Conservation (phyloP, 2,888 invertebrate species). For the Melinopterus prodromus region DNA sequence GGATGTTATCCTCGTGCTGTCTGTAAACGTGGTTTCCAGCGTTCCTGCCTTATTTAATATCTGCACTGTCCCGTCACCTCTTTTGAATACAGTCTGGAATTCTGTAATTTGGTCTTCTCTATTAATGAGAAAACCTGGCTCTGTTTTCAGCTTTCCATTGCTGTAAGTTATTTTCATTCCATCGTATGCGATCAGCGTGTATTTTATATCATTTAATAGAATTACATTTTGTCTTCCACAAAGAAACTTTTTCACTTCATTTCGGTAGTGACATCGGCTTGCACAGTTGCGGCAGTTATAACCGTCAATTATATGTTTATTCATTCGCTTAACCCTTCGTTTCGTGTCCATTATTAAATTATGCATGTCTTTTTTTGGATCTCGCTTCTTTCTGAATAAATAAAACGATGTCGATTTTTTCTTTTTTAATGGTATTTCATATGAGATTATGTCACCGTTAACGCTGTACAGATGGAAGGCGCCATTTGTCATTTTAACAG, state of each 20-base stretch:
- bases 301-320: not conserved
- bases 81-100: slow-evolving; percentile 26
- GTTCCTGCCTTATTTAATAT: slow-evolving; percentile 33
- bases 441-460: slow-evolving; percentile 33
- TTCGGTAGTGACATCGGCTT: slow-evolving; percentile 22
- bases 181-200: slow-evolving; percentile 30
- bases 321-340: slow-evolving; percentile 15
- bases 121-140: slow-evolving; percentile 22
- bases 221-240: slow-evolving; percentile 15
- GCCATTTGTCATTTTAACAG: slow-evolving; percentile 31
- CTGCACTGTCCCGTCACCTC: slow-evolving; percentile 33
- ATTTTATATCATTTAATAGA: slow-evolving; percentile 29
- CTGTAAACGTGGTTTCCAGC: slow-evolving; percentile 31
- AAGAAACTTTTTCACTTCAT: slow-evolving; percentile 24
- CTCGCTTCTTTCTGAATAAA: slow-evolving; percentile 17
- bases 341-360: not conserved
- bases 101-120: slow-evolving; percentile 29
- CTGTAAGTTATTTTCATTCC: slow-evolving; percentile 28
- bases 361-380: not conserved
- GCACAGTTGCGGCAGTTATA: not conserved
- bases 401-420: not conserved
- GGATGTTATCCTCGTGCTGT: slow-evolving; percentile 34
- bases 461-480: slow-evolving; percentile 27
- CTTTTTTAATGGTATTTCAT: slow-evolving; percentile 31
- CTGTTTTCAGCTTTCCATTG: slow-evolving; percentile 26